Evolutionary conservation across 2,888 invertebrate genomes (phyloP).

Genomic region (Tenthredo notha): DNA sequence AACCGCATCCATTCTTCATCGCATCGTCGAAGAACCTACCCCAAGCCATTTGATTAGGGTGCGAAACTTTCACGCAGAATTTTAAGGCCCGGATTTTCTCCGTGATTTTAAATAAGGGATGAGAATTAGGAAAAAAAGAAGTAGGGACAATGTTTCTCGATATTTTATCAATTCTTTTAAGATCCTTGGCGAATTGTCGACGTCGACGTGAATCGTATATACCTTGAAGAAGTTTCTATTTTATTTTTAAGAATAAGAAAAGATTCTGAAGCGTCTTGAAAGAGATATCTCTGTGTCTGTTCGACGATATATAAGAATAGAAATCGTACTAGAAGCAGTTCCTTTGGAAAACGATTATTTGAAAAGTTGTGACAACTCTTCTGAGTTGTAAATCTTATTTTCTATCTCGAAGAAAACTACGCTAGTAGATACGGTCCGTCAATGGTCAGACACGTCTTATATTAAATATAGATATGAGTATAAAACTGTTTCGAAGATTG

Average conservation of each 20-base stretch:
- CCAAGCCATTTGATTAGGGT: neutral
- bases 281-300: neutral
- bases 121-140: too few species aligned
- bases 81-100: neutral
- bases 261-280: neutral
- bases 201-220: neutral
- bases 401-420: neutral
- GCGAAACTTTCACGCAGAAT: neutral
- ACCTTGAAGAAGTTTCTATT: neutral
- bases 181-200: neutral
- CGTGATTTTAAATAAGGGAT: neutral
- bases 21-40: neutral
- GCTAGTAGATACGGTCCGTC: conserved; percentile 21
- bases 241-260: neutral
- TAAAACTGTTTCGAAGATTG: neutral
- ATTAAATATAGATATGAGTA: neutral
- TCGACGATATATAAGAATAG: neutral
- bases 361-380: neutral
- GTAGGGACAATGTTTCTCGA: too few species aligned
- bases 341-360: neutral
- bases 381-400: neutral
- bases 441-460: conserved; percentile 16
- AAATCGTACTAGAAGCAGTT: neutral
- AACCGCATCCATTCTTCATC: neutral
- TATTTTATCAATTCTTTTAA: too few species aligned